phyloP scores from a whole-genome alignment of 2,888 invertebrate species.

The Cantharis flavilabris region DNA sequence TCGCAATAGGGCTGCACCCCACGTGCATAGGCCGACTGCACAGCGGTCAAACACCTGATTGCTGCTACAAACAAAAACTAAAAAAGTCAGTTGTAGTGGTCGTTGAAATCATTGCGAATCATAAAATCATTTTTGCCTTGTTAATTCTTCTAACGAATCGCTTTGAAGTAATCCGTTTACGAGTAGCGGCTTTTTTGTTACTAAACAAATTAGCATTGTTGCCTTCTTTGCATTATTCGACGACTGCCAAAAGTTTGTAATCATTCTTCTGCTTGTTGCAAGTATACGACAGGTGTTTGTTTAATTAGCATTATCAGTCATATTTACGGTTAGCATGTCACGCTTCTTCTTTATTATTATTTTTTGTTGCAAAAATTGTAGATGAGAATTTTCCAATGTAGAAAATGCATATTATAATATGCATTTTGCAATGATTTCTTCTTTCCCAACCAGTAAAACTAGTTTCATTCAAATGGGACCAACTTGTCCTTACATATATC shows the following conservation, averaged over 20 bases:
- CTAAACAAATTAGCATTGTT: background rate
- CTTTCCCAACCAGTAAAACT: background rate
- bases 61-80: conserved; percentile 19
- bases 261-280: background rate
- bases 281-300: background rate
- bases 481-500: background rate
- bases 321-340: background rate
- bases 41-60: conserved; percentile 29
- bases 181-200: background rate
- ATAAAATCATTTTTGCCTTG: background rate
- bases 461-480: background rate
- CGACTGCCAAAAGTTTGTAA: background rate
- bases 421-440: background rate
- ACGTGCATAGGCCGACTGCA: conserved; percentile 33
- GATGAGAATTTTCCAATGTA: background rate
- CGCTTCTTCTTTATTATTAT: background rate
- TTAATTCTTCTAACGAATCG: background rate
- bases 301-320: background rate
- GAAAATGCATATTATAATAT: background rate
- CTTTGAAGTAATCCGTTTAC: background rate
- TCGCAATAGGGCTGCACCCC: conserved; percentile 47
- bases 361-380: background rate
- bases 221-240: background rate
- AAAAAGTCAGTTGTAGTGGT: conserved; percentile 8
- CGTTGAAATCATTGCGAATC: conserved; percentile 5